Conservation (phyloP, 2,113 vertebrate genomes). For the Elanoides forficatus region DNA sequence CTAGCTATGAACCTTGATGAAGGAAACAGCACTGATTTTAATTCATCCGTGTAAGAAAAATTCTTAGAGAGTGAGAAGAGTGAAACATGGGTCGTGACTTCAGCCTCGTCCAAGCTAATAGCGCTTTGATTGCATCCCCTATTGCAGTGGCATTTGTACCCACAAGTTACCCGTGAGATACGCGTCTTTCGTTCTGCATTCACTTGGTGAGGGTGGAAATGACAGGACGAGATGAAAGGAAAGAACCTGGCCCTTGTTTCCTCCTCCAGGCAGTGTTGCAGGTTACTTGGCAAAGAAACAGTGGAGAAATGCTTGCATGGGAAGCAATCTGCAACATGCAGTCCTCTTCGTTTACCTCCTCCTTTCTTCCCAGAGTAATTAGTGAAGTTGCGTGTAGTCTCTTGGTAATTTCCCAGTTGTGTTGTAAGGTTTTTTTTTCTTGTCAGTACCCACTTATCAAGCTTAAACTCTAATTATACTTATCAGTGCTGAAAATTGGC, state of each 20-base stretch:
- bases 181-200: neutral
- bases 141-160: neutral
- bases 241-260: neutral
- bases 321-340: neutral
- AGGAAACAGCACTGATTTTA: neutral
- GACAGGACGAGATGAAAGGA: neutral
- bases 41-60: neutral
- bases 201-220: neutral
- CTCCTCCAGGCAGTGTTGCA: neutral
- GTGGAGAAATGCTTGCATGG: neutral
- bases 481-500: conserved; percentile 71
- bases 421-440: conserved; percentile 29
- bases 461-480: conserved; percentile 70
- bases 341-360: neutral
- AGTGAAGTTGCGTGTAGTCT: neutral
- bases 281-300: neutral
- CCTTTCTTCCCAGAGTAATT: neutral
- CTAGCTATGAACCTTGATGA: neutral
- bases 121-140: neutral
- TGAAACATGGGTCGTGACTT: neutral
- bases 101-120: neutral
- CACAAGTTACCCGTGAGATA: neutral
- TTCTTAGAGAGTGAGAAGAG: neutral
- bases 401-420: conserved; percentile 53
- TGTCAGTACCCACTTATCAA: conserved; percentile 63